These are phyloP conservation scores for Standfussiana lucernea DNA, from an alignment of 2,888 invertebrate genomes.

Conservation along the genomic window DNA sequence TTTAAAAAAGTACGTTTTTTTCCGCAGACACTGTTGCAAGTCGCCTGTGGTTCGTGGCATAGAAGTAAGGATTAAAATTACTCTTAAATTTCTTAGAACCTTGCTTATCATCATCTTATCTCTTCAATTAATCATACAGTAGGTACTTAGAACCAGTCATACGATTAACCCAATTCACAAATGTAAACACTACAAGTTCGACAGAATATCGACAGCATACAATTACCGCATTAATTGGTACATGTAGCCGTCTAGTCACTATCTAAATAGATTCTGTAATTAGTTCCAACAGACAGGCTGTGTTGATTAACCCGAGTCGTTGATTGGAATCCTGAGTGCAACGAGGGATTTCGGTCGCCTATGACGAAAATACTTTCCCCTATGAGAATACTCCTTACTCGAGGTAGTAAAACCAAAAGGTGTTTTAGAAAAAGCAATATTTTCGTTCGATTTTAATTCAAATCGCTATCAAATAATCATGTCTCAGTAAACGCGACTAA, in stretches of 20 bases:
- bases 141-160: constrained; percentile 4
- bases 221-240: constrained; percentile 45
- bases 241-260: constrained; percentile 16
- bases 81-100: neutral
- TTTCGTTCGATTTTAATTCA: neutral
- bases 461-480: no score
- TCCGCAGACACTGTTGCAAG: neutral
- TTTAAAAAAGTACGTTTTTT: no score
- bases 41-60: neutral
- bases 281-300: constrained; percentile 1
- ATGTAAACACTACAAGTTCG: constrained; percentile 18
- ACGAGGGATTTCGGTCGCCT: neutral
- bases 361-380: no score
- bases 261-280: constrained; percentile 46
- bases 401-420: neutral
- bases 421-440: neutral
- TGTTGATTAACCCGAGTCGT: constrained; percentile 11
- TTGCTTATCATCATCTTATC: constrained; percentile 1
- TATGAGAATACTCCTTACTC: neutral
- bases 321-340: constrained; percentile 9
- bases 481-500: no score
- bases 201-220: constrained; percentile 41
- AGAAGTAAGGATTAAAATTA: neutral
- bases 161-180: constrained; percentile 32
- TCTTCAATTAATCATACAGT: constrained; percentile 7